Conservation (phyloP, 2,888 invertebrate genomes). For the Troides helena region DNA sequence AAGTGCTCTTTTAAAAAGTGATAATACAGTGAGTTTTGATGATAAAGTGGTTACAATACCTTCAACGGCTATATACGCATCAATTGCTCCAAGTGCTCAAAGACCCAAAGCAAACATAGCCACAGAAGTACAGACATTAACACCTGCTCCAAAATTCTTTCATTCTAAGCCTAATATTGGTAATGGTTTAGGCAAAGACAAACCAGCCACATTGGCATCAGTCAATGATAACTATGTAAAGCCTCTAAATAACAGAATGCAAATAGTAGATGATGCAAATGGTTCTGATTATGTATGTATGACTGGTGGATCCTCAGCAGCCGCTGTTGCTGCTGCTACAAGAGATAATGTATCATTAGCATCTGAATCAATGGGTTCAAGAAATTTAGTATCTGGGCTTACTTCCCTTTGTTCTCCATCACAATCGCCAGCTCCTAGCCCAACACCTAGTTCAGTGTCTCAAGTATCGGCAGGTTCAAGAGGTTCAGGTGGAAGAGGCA, state of each 20-base stretch:
- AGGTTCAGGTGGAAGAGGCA: conserved; percentile 77
- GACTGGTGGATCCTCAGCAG: conserved; percentile 85
- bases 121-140: conserved; percentile 76
- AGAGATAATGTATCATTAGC: conserved; percentile 65
- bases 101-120: conserved; percentile 77
- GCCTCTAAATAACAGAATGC: conserved; percentile 61
- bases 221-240: conserved; percentile 59
- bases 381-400: conserved; percentile 67
- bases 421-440: conserved; percentile 82
- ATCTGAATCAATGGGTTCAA: conserved; percentile 63
- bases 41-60: conserved; percentile 72
- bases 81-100: conserved; percentile 77
- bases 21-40: conserved; percentile 61
- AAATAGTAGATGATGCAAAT: conserved; percentile 85
- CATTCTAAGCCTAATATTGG: conserved; percentile 80
- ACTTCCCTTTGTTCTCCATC: conserved; percentile 75
- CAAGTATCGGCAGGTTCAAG: conserved; percentile 82
- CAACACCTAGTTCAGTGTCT: conserved; percentile 82
- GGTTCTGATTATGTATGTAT: conserved; percentile 91
- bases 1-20: conserved; percentile 64
- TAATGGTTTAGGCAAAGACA: conserved; percentile 74
- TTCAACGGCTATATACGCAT: conserved; percentile 76
- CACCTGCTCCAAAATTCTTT: conserved; percentile 79
- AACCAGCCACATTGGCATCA: conserved; percentile 43
- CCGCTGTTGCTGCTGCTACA: conserved; percentile 68